Evolutionary conservation across 2,797 vertebrate genomes (phyloP), one percentile per base, ranked within the genome.

Genomic region (Loris lydekkerianus): DNA sequence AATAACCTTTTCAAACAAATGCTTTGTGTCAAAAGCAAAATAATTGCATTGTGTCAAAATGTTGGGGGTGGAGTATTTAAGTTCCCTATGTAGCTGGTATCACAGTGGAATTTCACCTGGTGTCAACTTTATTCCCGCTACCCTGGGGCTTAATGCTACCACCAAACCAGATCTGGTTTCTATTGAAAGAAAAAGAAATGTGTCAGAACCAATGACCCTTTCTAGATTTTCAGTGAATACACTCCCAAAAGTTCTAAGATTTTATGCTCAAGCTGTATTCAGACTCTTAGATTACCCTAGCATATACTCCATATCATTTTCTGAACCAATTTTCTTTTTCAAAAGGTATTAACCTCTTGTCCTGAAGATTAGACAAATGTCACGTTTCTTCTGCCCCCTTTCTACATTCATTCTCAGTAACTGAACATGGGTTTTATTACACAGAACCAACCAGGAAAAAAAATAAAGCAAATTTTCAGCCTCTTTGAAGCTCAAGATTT

Each of bases 1-100:
- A 92, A 94, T 96, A 97, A 93, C 11, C 65, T 97, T 97, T 93
- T 89, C 83, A 96, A 94, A 81, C 69, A 92, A 86, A 96, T 65
- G 25, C 46, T 67, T 20, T 77, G 34, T 95, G 67, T 95, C 92
- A 93, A 83, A 78, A 97, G 46, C 67, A 91, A 96, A 97, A 40
- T 91, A 95, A 95, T 84, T 92, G 60, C 58, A 58, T 84, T 86
- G 69, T 93, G 96, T 97, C 95, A 95, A 92, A 97, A 96, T 56
- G 53, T 31, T 92, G 80, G 15, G 53, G 34, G 58, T 67, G 20
- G 37, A 92, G 21, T 85, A 85, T 60, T 90, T 88, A 88, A 73
- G 37, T 88, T 80, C 72, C 46, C 70, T 53, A 1, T 1, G 2
- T 84, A 73, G 21, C 90, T 82, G 34, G 3, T 80, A 40, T 86